Evolutionary conservation across 2,888 invertebrate species (phyloP).

Genomic region (Platycheirus albimanus): DNA sequence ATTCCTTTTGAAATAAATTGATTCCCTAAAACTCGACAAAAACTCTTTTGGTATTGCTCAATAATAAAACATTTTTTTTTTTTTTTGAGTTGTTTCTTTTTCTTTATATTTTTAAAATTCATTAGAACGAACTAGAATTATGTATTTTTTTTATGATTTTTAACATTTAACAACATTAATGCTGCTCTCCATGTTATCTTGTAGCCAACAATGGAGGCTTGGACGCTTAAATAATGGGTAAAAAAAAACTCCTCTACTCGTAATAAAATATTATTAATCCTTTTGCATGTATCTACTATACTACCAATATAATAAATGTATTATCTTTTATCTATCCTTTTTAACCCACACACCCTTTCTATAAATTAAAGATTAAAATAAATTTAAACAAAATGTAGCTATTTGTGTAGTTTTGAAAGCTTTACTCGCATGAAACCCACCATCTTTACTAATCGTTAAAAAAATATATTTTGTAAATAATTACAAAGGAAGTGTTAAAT

Average conservation of each 20-base stretch:
- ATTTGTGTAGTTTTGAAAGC: conserved; percentile 58
- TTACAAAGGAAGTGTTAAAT: conserved; percentile 6
- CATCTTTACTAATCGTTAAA: conserved; percentile 56
- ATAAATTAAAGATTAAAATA: background rate
- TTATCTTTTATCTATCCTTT: conserved; percentile 19
- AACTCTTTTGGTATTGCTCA: conserved; percentile 17
- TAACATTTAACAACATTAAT: conserved; percentile 62
- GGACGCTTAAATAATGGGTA: conserved; percentile 84
- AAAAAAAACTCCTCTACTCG: conserved; percentile 75
- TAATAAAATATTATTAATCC: background rate
- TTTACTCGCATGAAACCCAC: conserved; percentile 61
- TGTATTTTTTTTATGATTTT: conserved; percentile 41
- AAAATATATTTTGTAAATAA: conserved; percentile 39
- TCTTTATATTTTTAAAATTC: conserved; percentile 26
- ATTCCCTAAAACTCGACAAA: background rate
- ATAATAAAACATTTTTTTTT: background rate
- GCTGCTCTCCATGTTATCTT: conserved; percentile 77
- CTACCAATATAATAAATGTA: conserved; percentile 5
- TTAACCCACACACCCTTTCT: conserved; percentile 11
- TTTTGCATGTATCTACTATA: conserved; percentile 52
- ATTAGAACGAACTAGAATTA: conserved; percentile 46
- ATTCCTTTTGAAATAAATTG: background rate
- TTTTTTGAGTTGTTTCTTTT: conserved; percentile 14
- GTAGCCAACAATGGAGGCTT: conserved; percentile 83
- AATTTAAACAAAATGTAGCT: background rate